Evolutionary conservation across 1,140 invertebrate species (phyloP).

Genomic region (fruit fly (Drosophila melanogaster)): DNA sequence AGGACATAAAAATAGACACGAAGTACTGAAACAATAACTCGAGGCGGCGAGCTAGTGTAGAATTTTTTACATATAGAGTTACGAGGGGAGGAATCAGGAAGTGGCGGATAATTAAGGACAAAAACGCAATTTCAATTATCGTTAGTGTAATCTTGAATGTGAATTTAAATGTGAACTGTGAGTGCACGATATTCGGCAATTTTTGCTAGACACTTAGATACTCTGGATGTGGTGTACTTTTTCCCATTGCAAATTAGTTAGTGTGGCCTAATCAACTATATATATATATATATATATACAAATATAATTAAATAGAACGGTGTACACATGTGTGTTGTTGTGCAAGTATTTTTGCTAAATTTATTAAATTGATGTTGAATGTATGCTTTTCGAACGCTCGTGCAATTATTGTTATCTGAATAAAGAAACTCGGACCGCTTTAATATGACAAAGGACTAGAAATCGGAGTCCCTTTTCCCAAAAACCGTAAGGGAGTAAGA

Average conservation of each 20-base stretch:
- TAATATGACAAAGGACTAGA: conserved; percentile 17
- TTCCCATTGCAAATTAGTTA: conserved; percentile 62
- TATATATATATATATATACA: conserved; percentile 1
- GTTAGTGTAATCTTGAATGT: conserved; percentile 40
- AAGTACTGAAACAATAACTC: conserved; percentile 37
- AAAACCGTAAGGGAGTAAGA: conserved; percentile 1
- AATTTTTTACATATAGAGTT: conserved; percentile 34
- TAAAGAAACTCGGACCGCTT: conserved; percentile 3
- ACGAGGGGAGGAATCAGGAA: conserved; percentile 8
- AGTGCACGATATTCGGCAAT: conserved; percentile 4
- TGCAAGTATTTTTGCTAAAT: conserved; percentile 61
- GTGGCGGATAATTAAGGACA: conserved; percentile 30
- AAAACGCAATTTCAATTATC: conserved; percentile 45
- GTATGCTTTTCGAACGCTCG: conserved; percentile 27
- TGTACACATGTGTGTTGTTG: conserved; percentile 33
- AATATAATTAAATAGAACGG: conserved; percentile 20
- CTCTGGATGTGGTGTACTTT: conserved; percentile 46
- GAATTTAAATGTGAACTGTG: conserved; percentile 29
- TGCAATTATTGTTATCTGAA: conserved; percentile 33
- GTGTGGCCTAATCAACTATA: conserved; percentile 62
- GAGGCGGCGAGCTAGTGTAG: conserved; percentile 31
- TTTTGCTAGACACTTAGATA: conserved; percentile 25
- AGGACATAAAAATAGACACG: conserved; percentile 41
- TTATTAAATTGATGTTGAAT: conserved; percentile 47
- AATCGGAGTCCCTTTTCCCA: conserved; percentile 10